Base-by-base conservation (phyloP, 2,888 invertebrate species). In the Meganola albula region DNA sequence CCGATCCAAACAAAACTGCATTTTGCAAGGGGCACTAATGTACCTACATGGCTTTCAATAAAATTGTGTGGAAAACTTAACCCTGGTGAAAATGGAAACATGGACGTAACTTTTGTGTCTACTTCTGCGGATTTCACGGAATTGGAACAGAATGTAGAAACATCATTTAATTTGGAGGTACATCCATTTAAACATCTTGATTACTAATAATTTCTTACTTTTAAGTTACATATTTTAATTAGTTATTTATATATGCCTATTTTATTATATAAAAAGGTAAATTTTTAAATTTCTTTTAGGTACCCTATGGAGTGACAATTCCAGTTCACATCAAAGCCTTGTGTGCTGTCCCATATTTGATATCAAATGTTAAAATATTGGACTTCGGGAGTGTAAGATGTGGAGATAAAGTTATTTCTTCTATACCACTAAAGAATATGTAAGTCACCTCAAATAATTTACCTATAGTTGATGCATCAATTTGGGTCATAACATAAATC, bases 381-480 rank as follows among this genome's bases (percentile, higher is more conserved):
- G 71, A 89, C 53, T 90, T 91, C 58, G 87, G 86, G 10, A 68
- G 83, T 6, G 88, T 91, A 2, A 70, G 86, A 56, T 87, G 90
- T 50, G 91, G 91, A 1, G 79, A 89, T 49, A 89, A 89, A 62
- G 67, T 87, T 26, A 67, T 87, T 43, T 80, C 71, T 54, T 76
- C 84, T 4, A 70, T 91, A 44, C 69, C 87, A 5, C 52, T 91
- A 1, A 82, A 78, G 59, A 91, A 91, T 52, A 73, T 84, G 90
- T 90, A 75, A 76, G 84, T 74, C n/a, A n/a, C n/a, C n/a, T n/a
- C n/a, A n/a, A n/a, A n/a, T n/a, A n/a, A n/a, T n/a, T n/a, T n/a
- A n/a, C n/a, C n/a, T n/a, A n/a, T n/a, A n/a, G n/a, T n/a, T n/a
- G n/a, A n/a, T n/a, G n/a, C n/a, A n/a, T n/a, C n/a, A n/a, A n/a